These are phyloP conservation scores for Natrix natrix DNA, from an alignment of 2,797 vertebrate species.

Conservation along the genomic window DNA sequence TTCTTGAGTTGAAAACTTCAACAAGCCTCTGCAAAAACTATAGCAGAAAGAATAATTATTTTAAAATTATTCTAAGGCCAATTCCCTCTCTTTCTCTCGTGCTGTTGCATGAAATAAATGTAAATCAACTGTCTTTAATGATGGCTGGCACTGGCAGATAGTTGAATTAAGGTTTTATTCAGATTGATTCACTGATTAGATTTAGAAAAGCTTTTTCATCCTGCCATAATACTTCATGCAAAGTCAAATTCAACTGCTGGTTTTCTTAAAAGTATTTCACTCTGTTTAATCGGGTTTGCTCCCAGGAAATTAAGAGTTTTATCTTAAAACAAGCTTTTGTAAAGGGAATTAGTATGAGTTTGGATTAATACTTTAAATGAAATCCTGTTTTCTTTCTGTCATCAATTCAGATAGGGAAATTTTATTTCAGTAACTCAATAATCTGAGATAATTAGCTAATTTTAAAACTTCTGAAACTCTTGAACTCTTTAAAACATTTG, in stretches of 20 bases:
- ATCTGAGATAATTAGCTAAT: neutral
- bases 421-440: neutral
- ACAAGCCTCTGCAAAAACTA: slow-evolving; percentile 25
- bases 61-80: slow-evolving; percentile 23
- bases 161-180: slow-evolving; percentile 29
- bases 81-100: neutral
- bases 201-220: neutral
- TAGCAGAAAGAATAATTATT: slow-evolving; percentile 17
- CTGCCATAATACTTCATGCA: neutral
- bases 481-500: neutral
- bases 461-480: neutral
- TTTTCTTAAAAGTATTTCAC: neutral
- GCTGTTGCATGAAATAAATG: slow-evolving; percentile 25
- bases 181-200: neutral
- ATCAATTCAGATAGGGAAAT: neutral
- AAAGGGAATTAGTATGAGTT: neutral
- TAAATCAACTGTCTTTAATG: slow-evolving; percentile 30
- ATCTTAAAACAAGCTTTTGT: neutral
- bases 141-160: slow-evolving; percentile 17
- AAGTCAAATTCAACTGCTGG: neutral
- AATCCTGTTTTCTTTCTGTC: neutral
- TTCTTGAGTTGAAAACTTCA: slow-evolving; percentile 25
- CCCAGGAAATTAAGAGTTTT: neutral
- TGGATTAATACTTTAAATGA: neutral
- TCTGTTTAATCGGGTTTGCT: neutral